Evolutionary conservation across 2,113 vertebrate genomes (phyloP).

Genomic region (Malurus elegans): DNA sequence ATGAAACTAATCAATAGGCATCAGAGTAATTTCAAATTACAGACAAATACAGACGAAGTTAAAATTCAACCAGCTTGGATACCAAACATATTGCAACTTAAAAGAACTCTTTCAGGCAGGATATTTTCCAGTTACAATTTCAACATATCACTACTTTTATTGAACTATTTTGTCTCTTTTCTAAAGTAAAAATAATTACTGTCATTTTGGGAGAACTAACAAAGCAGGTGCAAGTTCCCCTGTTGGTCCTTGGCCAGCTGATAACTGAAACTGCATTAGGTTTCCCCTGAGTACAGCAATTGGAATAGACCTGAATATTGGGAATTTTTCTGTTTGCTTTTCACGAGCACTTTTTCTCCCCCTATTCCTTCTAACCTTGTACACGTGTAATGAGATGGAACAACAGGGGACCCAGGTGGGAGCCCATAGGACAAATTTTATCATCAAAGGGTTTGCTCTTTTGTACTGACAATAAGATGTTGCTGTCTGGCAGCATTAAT

Average conservation of each 20-base stretch:
- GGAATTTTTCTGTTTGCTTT: not conserved
- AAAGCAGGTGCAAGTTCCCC: not conserved
- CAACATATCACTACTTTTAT: not conserved
- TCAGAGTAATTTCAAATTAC: slow-evolving; percentile 4
- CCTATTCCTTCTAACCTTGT: not conserved
- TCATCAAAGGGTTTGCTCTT: not conserved
- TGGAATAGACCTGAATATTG: not conserved
- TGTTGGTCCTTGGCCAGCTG: not conserved
- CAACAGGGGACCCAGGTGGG: not conserved
- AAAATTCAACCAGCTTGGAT: not conserved
- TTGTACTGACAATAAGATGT: not conserved
- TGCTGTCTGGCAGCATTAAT: not conserved
- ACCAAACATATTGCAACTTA: not conserved
- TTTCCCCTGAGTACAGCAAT: not conserved
- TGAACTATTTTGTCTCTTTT: not conserved
- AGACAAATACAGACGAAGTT: not conserved
- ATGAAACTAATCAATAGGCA: slow-evolving; percentile 16
- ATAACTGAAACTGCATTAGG: not conserved
- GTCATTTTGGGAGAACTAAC: not conserved
- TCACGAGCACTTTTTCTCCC: not conserved
- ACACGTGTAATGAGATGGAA: not conserved
- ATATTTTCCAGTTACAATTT: not conserved
- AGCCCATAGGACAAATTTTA: not conserved
- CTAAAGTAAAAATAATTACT: not conserved
- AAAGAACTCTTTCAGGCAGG: not conserved